These are phyloP conservation scores for Procavia capensis DNA, from an alignment of 2,113 vertebrate genomes.

Conservation along the genomic window DNA sequence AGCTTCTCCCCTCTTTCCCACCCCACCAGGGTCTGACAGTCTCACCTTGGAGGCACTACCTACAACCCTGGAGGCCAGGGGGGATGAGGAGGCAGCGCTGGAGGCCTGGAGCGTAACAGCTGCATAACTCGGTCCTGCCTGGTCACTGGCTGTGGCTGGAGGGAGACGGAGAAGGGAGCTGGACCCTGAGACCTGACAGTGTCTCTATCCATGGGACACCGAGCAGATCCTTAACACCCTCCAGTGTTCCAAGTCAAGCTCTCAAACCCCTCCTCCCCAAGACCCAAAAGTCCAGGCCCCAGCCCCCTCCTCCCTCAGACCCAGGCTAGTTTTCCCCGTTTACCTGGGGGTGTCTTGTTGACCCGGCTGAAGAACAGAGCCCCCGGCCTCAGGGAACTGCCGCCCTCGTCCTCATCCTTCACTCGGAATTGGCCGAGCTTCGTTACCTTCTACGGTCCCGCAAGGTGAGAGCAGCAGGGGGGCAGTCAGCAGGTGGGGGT, in stretches of 20 bases:
- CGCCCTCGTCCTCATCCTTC: slow-evolving; percentile 90
- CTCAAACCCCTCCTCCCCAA: background rate
- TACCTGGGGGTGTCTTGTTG: slow-evolving; percentile 87
- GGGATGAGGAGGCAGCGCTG: background rate
- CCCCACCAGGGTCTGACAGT: background rate
- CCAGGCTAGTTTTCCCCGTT: background rate
- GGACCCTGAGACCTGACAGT: background rate
- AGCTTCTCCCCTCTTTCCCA: background rate
- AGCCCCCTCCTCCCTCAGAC: background rate
- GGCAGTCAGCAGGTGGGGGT: background rate
- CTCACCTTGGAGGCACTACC: slow-evolving; percentile 77
- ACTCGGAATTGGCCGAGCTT: slow-evolving; percentile 94
- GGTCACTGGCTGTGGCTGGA: slow-evolving; percentile 86
- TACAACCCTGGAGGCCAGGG: slow-evolving; percentile 24
- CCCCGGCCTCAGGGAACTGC: slow-evolving; percentile 88
- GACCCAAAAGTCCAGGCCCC: background rate
- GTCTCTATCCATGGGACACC: background rate
- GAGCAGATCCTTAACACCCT: background rate
- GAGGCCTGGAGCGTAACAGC: slow-evolving; percentile 89
- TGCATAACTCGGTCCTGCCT: slow-evolving; percentile 90
- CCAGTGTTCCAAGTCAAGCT: slow-evolving; percentile 16
- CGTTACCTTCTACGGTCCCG: slow-evolving; percentile 89
- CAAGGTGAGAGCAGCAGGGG: slow-evolving; percentile 24
- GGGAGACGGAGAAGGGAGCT: background rate
- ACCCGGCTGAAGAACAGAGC: slow-evolving; percentile 92